Base-by-base conservation (phyloP, 2,888 invertebrate species). In the Eremobia ochroleuca region DNA sequence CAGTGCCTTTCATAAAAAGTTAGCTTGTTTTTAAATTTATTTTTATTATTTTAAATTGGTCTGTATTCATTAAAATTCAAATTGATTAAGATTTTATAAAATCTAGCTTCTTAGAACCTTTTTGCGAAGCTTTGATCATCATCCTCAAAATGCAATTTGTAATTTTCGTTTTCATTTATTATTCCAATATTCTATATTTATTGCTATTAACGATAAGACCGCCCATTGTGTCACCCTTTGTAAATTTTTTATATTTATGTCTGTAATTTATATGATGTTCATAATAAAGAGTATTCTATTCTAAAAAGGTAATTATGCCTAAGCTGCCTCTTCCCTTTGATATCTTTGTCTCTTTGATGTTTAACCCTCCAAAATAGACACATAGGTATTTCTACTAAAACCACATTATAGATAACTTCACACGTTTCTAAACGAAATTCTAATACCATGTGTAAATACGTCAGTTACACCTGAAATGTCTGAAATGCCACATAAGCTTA, bases 401-500 rank as follows among this genome's bases (percentile, higher is more conserved):
- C 67, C 77, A 21, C 40, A 74, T 49, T 76, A 58, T 55, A 72
- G 31, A 66, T 83, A 79, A 55, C 21, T 59, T 79, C 28, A 58
- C 59, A 61, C 13, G 34, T 74, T 74, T 58, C 15, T 55, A 37
- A 83, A 65, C 18, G 37, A 49, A 79, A 69, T 66, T 76, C 73
- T 61, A 73, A 74, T 78, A 74, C 64, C 65, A 31, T 43, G 28
- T 43, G 65, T 52, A 66, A 79, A 64, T 69, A 85, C 73, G 46
- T 67, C 66, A 74, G 82, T 58, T 68, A 69, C 70, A 46, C 46
- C 15, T 55, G 28, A 67, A 49, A 61, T 34, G 40, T 34, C 28
- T 69, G 61, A 77, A 66, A 80, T n/a, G 61, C 46, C 58, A 77
- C 62, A 67, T 58, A 65, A 76, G 74, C 83, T 81, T 80, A 73